Evolutionary conservation across 1,140 invertebrate genomes (phyloP), one percentile per base, ranked within the genome.

Genomic region (Bombus impatiens): DNA sequence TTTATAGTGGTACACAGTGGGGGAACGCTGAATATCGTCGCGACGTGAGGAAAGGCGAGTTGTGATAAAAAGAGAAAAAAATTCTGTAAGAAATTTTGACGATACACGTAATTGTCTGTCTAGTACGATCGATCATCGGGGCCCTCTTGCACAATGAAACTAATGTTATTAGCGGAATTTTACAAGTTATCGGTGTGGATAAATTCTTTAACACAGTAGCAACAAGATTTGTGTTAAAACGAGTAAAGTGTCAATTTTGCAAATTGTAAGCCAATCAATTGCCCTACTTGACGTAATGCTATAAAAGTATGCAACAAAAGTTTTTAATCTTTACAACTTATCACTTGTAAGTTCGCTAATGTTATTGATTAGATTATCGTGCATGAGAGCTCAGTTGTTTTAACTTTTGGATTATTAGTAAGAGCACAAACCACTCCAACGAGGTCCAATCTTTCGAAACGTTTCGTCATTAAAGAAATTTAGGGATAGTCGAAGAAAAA

Each of bases 11-110:
- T 40, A 53, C 62, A 57, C 42, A 40, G 68, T 68, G 68, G 28
- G 2, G 12, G 15, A 42, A 57, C 35, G 79, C 44, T 40, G 57
- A 47, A 76, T 65, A 68, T 78, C 62, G 62, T 68, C 47, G 62
- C 65, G 22, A 37, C 82, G 74, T 78, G 44, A 32, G 59, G 25
- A 47, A 57, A 40, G 74, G 35, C 82, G 75, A 84, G 82, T 78
- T 84, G 82, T 84, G 82, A 84, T 84, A 84, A 77, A 77, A 37
- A 37, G 32, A 57, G 44, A n/a, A 59, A 68, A 18, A 71, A 71
- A n/a, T 53, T 44, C 22, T 25, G 35, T 57, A 57, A 59, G 37
- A 53, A 32, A 59, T 62, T 62, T 84, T 42, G 78, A 68, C 74
- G 82, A 53, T 59, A 62, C 59, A n/a, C 25, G 32, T 83, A 37